Evolutionary conservation across 2,113 vertebrate species (phyloP), one percentile per base, ranked within the genome.

Genomic region (Anser brachyrhynchus): DNA sequence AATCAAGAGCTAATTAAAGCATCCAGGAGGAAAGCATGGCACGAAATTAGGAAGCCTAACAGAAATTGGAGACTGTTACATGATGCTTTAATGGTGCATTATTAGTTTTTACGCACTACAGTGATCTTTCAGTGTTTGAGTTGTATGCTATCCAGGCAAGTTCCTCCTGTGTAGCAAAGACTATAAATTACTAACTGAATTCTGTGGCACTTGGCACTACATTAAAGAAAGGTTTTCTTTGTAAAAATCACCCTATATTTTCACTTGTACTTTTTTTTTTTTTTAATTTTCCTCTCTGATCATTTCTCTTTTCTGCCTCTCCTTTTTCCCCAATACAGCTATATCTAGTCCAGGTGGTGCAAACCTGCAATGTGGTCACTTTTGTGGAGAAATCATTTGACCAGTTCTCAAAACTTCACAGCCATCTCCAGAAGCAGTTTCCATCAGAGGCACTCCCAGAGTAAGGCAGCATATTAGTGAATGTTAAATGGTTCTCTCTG

Each of bases 381-480:
- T 97, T 97, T 52, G 97, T 95, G 51, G 97, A 98, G 96, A 98
- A 98, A 95, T 98, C 98, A 2, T 99, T 98, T 1, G 92, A 93
- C 12, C 98, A 99, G 90, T 97, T 99, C 96, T 98, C 98, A 44
- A 77, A 96, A 91, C 98, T 99, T 87, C 98, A 99, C 91, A 98
- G 97, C 83, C 95, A 96, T 37, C 98, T 99, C 66, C 98, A 98
- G 97, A 98, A 98, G 92, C 96, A 98, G 58, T 99, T 98, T 93
- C 96, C 98, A 51, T 95, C 98, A 19, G 81, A 97, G 13, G 62
- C 57, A 46, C 97, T 99, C n/a, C 99, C 98, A 84, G 98, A 98
- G 99, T 99, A 97, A 99, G 98, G 17, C 88, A 41, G 9, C 61
- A 3, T 39, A 65, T 58, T 78, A 64, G 52, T 4, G 6, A 33